phyloP scores from a whole-genome alignment of 2,113 vertebrate species.

The Anser cygnoides region DNA sequence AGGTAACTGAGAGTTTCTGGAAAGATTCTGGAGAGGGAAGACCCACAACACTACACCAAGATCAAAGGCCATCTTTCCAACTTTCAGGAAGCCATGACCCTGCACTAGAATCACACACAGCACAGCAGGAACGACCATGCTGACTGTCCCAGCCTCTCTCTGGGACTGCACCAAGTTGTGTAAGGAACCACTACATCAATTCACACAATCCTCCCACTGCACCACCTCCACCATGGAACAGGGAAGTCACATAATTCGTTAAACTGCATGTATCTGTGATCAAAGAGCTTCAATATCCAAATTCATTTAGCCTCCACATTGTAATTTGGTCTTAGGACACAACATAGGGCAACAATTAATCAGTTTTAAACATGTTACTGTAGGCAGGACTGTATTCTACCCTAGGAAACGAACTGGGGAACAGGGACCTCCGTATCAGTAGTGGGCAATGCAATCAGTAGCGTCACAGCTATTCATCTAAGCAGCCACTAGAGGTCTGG shows the following conservation, averaged over 20 bases:
- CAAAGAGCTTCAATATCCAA: background rate
- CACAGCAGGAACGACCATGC: background rate
- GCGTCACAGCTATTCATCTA: background rate
- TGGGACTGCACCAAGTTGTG: background rate
- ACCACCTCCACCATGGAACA: background rate
- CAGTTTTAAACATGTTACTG: too few relatives aligned
- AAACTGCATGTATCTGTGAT: background rate
- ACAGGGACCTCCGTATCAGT: background rate
- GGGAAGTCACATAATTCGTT: background rate
- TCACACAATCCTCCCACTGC: background rate
- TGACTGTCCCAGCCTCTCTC: fast-evolving
- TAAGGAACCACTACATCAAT: background rate
- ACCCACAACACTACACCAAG: background rate
- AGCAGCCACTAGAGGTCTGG: background rate
- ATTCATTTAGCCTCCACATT: background rate
- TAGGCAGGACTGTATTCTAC: background rate
- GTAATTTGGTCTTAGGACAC: background rate
- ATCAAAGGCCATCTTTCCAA: background rate
- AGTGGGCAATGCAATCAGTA: background rate
- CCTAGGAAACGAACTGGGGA: fast-evolving
- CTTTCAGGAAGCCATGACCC: background rate
- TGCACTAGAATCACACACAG: background rate
- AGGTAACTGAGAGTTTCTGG: background rate
- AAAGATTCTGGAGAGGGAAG: background rate
- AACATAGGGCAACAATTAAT: background rate